Conservation (phyloP, 2,113 vertebrate genomes). For the Rhodinocichla rosea region DNA sequence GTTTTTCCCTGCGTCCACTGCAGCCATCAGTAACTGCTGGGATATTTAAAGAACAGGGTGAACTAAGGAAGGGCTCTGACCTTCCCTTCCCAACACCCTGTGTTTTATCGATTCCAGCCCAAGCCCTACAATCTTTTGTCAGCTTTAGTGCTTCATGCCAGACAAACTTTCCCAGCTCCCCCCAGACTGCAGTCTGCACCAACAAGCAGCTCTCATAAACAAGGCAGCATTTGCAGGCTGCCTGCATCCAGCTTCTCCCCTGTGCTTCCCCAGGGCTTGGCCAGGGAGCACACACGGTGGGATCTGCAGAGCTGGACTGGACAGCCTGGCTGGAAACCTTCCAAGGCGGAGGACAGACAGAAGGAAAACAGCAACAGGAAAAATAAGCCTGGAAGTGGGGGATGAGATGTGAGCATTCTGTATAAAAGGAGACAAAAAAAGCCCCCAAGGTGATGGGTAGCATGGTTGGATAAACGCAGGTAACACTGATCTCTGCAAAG, state of each 20-base stretch:
- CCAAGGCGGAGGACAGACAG: neutral
- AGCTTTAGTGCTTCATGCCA: slow-evolving; percentile 44
- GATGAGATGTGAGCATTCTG: neutral
- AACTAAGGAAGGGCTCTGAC: slow-evolving; percentile 20
- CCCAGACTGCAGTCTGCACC: slow-evolving; percentile 54
- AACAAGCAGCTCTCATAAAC: slow-evolving; percentile 42
- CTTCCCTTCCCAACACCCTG: neutral
- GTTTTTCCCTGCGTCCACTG: neutral
- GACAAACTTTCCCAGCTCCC: slow-evolving; percentile 48
- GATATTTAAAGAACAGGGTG: slow-evolving; percentile 14
- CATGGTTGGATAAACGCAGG: neutral
- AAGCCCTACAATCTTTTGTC: slow-evolving; percentile 29
- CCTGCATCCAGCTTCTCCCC: slow-evolving; percentile 19
- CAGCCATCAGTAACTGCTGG: neutral
- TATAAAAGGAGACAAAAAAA: neutral
- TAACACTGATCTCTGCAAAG: neutral
- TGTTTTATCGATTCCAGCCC: slow-evolving; percentile 35
- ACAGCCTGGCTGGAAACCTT: neutral
- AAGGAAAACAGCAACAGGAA: neutral
- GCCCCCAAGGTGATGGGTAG: neutral
- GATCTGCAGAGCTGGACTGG: neutral
- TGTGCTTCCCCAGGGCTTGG: slow-evolving; percentile 13
- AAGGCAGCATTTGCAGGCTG: slow-evolving; percentile 63
- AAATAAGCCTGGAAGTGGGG: neutral
- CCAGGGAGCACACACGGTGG: neutral